phyloP scores from a whole-genome alignment of 2,888 invertebrate genomes.

The Gonocerus acuteangulatus region DNA sequence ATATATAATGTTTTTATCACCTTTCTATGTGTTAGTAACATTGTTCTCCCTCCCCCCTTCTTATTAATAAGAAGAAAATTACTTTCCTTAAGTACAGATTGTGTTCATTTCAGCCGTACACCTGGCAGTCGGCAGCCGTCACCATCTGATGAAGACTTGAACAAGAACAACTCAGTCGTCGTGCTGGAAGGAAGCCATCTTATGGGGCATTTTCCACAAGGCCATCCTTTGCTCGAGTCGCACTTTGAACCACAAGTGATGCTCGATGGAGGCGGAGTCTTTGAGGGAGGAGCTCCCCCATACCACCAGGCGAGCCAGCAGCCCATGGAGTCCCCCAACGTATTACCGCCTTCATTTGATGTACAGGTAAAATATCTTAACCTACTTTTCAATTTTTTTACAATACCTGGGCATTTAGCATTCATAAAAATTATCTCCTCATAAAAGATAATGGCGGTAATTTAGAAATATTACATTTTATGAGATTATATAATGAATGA shows the following conservation, averaged over 20 bases:
- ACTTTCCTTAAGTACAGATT: neutral
- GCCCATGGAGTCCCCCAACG: slow-evolving; percentile 40
- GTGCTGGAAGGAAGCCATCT: slow-evolving; percentile 40
- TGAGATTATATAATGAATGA: neutral
- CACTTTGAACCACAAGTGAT: slow-evolving; percentile 41
- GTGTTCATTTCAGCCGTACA: slow-evolving; percentile 57
- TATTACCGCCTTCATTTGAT: slow-evolving; percentile 59
- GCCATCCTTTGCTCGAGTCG: slow-evolving; percentile 35
- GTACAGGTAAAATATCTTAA: slow-evolving; percentile 73
- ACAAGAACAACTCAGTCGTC: slow-evolving; percentile 47
- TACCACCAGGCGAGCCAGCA: slow-evolving; percentile 38
- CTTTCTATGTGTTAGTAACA: too few relatives aligned
- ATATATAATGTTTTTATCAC: too few relatives aligned
- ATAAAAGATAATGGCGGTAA: too few relatives aligned
- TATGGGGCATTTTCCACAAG: slow-evolving; percentile 43
- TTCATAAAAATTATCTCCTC: too few relatives aligned
- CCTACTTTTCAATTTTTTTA: too few relatives aligned
- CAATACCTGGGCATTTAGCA: too few relatives aligned
- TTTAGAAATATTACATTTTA: neutral
- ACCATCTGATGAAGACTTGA: slow-evolving; percentile 75
- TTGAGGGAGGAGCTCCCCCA: slow-evolving; percentile 33
- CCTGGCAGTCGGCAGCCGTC: slow-evolving; percentile 87
- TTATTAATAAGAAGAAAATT: neutral
- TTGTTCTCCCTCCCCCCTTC: neutral
- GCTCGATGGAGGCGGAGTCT: slow-evolving; percentile 36